A percentile compares a stretch with the other conserved stretches of the same genome.
Conservation (phyloP, 2,888 invertebrate species). For the Pseudococcus longispinus region DNA sequence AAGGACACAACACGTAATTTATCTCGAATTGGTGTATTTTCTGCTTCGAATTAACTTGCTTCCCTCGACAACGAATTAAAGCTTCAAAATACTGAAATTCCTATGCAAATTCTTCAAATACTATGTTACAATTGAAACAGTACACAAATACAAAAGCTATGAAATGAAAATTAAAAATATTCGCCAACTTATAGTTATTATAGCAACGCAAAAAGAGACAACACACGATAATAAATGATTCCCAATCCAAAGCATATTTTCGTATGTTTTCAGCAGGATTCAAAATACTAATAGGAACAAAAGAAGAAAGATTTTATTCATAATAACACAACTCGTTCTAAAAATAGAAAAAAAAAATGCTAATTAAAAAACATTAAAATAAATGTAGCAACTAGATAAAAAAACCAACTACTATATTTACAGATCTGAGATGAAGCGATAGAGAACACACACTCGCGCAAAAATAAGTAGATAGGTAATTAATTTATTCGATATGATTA, state of each 20-base stretch:
- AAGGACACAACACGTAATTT: neutral
- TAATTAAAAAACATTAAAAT: conserved; percentile 8
- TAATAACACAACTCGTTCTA: conserved; percentile 2
- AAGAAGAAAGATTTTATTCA: neutral
- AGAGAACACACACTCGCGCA: neutral
- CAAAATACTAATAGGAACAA: conserved; percentile 24
- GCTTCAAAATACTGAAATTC: neutral
- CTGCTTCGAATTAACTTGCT: neutral
- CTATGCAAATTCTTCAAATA: neutral
- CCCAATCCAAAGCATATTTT: neutral
- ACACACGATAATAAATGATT: neutral
- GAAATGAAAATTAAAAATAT: neutral
- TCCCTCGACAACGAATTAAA: neutral
- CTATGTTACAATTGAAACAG: neutral
- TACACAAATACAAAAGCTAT: neutral
- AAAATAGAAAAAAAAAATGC: conserved; percentile 10
- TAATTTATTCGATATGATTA: conserved; percentile 15
- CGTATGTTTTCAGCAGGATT: neutral
- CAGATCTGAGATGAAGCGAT: conserved; percentile 37
- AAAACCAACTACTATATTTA: conserved; percentile 6
- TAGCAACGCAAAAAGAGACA: neutral
- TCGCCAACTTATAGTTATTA: neutral
- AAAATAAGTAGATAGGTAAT: neutral
- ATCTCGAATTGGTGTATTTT: too few relatives aligned
- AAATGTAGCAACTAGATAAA: neutral